Evolutionary conservation across 2,113 vertebrate genomes (phyloP).

Genomic region (zebrafish (Danio rerio)): GRCz12tu NC_133189.1:28819001-28819500

Average conservation of each 20-base stretch:
- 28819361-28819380: constrained; percentile 23
- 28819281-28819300: constrained; percentile 28
- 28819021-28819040: constrained; percentile 38
- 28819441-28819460: constrained; percentile 36
- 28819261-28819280: constrained; percentile 17
- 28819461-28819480: constrained; percentile 52
- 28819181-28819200: constrained; percentile 22
- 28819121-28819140: constrained; percentile 35
- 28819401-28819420: constrained; percentile 48
- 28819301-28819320: constrained; percentile 49
- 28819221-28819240: neutral
- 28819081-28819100: constrained; percentile 49
- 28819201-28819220: neutral
- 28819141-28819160: constrained; percentile 26
- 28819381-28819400: constrained; percentile 21
- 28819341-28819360: constrained; percentile 46
- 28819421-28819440: constrained; percentile 49
- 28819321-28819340: constrained; percentile 54
- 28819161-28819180: neutral
- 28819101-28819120: constrained; percentile 45
- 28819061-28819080: constrained; percentile 30
- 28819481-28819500: neutral
- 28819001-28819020: constrained; percentile 43
- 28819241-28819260: constrained; percentile 26
- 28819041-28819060: constrained; percentile 48